Percentiles rank a stretch among this genome's conserved stretches.
phyloP scores from a whole-genome alignment of 2,888 invertebrate species.

The Tridacna gigas region DNA sequence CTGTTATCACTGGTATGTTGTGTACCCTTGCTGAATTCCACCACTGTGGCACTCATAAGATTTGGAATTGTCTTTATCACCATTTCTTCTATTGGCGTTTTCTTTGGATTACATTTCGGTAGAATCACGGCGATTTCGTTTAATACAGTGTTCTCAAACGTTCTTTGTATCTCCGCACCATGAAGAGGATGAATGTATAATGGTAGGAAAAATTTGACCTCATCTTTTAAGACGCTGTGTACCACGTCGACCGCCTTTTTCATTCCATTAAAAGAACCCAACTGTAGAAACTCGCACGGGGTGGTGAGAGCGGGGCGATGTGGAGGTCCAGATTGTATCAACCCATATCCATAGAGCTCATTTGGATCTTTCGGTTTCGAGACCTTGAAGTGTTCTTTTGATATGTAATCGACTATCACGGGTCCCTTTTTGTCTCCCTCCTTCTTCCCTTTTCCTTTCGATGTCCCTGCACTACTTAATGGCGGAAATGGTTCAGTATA shows the following conservation, averaged over 20 bases:
- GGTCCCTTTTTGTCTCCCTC: constrained; percentile 34
- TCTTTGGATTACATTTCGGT: constrained; percentile 73
- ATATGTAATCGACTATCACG: constrained; percentile 77
- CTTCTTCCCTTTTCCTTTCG: constrained; percentile 36
- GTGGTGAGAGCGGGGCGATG: constrained; percentile 76
- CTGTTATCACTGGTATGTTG: constrained; percentile 81
- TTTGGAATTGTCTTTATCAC: constrained; percentile 78
- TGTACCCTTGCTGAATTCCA: constrained; percentile 80
- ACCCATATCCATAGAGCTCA: constrained; percentile 77
- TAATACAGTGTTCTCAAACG: constrained; percentile 70
- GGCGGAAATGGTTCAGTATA: constrained; percentile 76
- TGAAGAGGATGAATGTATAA: constrained; percentile 75
- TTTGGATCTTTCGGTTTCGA: constrained; percentile 66
- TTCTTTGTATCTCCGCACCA: constrained; percentile 70
- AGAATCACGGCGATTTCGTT: constrained; percentile 71
- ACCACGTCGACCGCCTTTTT: constrained; percentile 72
- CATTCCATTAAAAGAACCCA: constrained; percentile 76
- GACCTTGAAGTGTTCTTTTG: constrained; percentile 70
- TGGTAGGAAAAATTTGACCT: constrained; percentile 77
- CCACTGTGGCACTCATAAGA: constrained; percentile 79
- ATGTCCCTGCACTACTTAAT: constrained; percentile 53
- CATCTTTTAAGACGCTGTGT: constrained; percentile 79
- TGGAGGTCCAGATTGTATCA: constrained; percentile 75
- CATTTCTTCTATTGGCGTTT: constrained; percentile 73
- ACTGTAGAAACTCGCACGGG: constrained; percentile 78